Evolutionary conservation across 2,888 invertebrate species (phyloP).

Genomic region (Drosophila macrospina): DNA sequence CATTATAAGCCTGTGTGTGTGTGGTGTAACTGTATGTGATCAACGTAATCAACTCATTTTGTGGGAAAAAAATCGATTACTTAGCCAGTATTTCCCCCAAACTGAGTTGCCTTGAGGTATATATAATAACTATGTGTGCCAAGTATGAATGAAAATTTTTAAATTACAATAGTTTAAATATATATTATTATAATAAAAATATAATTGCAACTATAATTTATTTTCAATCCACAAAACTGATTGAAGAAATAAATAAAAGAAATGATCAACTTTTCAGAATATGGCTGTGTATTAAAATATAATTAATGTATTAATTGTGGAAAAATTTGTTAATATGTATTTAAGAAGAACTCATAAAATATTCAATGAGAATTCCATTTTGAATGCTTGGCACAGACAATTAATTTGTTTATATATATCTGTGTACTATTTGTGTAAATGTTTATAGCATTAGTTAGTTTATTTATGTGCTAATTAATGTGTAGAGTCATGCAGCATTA

Average conservation of each 20-base stretch:
- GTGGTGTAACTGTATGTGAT: too few relatives aligned
- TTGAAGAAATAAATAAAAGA: too few relatives aligned
- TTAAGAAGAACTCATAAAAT: too few relatives aligned
- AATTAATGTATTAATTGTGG: too few relatives aligned
- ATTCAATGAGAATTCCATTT: not conserved
- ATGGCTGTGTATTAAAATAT: too few relatives aligned
- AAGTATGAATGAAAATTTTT: not conserved
- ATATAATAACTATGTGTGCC: not conserved
- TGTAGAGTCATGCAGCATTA: constrained; percentile 70
- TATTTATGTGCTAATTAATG: constrained; percentile 53
- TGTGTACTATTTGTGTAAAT: constrained; percentile 3
- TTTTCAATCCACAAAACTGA: too few relatives aligned
- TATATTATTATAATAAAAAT: not conserved
- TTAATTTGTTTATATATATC: not conserved
- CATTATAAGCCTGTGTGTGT: constrained; percentile 23
- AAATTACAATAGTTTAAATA: too few relatives aligned
- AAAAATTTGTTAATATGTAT: too few relatives aligned
- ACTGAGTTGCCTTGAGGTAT: not conserved
- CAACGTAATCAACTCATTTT: not conserved
- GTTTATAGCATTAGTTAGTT: constrained; percentile 19
- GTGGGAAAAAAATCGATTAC: not conserved
- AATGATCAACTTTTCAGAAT: too few relatives aligned
- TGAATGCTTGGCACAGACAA: not conserved
- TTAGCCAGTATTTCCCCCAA: not conserved
- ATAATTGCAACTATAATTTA: too few relatives aligned